phyloP scores from a whole-genome alignment of 2,797 vertebrate species.

The Poeciliopsis presidionis region DNA sequence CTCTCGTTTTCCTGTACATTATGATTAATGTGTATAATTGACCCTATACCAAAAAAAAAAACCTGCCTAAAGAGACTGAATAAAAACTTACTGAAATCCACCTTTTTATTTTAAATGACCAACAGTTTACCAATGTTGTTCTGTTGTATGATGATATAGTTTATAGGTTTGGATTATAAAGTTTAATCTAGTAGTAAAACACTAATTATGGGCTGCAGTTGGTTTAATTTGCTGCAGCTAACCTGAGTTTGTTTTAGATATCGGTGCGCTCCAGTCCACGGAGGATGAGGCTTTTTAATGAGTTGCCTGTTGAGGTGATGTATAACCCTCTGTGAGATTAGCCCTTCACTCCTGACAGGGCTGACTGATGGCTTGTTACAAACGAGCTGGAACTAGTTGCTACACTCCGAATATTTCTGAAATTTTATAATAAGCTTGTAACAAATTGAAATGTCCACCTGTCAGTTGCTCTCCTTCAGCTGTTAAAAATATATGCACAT shows the following conservation, averaged over 20 bases:
- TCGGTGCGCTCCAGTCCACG: background rate
- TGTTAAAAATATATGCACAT: slow-evolving; percentile 11
- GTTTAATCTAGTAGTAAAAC: background rate
- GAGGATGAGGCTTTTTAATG: slow-evolving; percentile 21
- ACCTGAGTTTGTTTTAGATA: background rate
- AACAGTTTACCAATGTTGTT: background rate
- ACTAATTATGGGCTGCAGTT: background rate
- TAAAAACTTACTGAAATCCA: background rate
- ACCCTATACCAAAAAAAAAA: background rate
- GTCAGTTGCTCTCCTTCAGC: slow-evolving; percentile 21
- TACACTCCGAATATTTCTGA: slow-evolving; percentile 28
- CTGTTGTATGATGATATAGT: background rate
- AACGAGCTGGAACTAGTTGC: slow-evolving; percentile 23
- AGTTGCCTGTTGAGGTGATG: slow-evolving; percentile 49
- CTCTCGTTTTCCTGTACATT: background rate
- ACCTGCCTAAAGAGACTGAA: background rate
- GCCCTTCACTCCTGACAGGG: slow-evolving; percentile 37
- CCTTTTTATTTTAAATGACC: background rate
- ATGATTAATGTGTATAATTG: background rate
- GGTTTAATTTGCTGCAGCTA: background rate
- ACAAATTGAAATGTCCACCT: slow-evolving; percentile 29
- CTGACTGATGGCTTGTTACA: slow-evolving; percentile 48
- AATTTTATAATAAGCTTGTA: slow-evolving; percentile 15
- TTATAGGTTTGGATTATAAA: background rate
- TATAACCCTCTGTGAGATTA: slow-evolving; percentile 39